Evolutionary conservation across 2,888 invertebrate species (phyloP).

Genomic region (Drosophila borborema): DNA sequence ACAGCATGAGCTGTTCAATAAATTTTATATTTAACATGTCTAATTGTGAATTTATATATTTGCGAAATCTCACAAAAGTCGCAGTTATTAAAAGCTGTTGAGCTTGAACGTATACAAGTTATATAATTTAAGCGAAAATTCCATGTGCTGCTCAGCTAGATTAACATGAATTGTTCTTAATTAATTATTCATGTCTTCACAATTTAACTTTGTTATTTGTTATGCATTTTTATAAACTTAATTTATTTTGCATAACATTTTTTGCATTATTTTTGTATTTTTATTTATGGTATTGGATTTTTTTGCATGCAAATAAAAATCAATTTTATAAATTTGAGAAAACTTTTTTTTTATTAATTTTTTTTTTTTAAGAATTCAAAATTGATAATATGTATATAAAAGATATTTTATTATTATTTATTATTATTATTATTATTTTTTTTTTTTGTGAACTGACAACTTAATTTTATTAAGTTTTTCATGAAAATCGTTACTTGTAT

Average conservation of each 20-base stretch:
- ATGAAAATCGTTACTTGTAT: too few relatives aligned
- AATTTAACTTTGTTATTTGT: not conserved
- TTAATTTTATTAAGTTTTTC: too few relatives aligned
- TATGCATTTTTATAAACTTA: not conserved
- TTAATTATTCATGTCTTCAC: not conserved
- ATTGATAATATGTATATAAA: too few relatives aligned
- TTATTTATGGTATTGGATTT: not conserved
- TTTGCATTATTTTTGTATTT: not conserved
- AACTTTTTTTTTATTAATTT: not conserved
- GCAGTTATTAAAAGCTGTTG: conserved; percentile 5
- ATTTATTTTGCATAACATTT: not conserved
- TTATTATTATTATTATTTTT: not conserved
- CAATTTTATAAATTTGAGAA: too few relatives aligned
- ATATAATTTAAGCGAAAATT: conserved; percentile 13
- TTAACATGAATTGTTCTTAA: not conserved
- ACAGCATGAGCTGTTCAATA: conserved; percentile 28
- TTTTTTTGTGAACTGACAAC: not conserved
- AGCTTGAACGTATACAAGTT: conserved; percentile 16
- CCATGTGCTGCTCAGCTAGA: not conserved
- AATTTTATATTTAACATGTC: conserved; percentile 45
- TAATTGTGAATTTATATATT: conserved; percentile 35
- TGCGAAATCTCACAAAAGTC: conserved; percentile 40
- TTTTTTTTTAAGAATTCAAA: too few relatives aligned
- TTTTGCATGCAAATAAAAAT: too few relatives aligned
- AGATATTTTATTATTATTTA: not conserved